A percentile compares a stretch with the other conserved stretches of the same genome.
Evolutionary conservation across 2,888 invertebrate genomes (phyloP).

Genomic region (Xylocampa areola): DNA sequence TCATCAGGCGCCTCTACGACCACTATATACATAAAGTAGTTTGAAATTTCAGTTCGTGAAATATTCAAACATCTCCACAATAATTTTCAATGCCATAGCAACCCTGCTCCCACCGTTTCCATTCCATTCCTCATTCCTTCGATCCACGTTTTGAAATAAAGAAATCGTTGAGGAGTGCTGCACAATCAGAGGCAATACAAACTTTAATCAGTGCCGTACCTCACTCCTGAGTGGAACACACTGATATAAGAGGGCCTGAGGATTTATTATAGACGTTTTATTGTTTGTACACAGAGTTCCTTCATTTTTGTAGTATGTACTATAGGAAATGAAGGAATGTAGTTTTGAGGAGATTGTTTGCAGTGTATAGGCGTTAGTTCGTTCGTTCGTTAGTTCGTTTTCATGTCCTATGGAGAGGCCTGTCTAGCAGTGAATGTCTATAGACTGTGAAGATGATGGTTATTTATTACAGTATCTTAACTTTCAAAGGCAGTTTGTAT

Average conservation of each 20-base stretch:
- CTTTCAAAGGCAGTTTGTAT: too few species aligned
- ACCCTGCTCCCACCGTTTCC: neutral
- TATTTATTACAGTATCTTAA: too few species aligned
- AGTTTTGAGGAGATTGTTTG: neutral
- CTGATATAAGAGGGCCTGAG: constrained; percentile 46
- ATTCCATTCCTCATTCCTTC: constrained; percentile 8
- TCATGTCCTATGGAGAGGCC: too few species aligned
- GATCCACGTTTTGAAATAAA: constrained; percentile 38
- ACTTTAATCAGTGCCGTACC: constrained; percentile 57
- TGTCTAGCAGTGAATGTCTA: too few species aligned
- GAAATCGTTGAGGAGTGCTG: constrained; percentile 34
- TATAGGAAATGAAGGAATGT: neutral
- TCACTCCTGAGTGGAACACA: constrained; percentile 6
- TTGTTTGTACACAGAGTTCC: constrained; percentile 21
- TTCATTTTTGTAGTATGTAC: constrained; percentile 17
- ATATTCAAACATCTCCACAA: too few species aligned
- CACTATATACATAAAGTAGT: too few species aligned
- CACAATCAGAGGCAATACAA: constrained; percentile 57
- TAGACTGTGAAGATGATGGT: too few species aligned
- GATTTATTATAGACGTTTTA: constrained; percentile 32
- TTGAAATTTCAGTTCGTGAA: too few species aligned
- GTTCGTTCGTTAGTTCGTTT: too few species aligned
- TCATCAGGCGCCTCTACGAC: too few species aligned
- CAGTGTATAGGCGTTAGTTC: too few species aligned
- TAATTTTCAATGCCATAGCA: too few species aligned